A percentile compares a stretch with the other conserved stretches of the same genome.
Conservation (phyloP, 2,113 vertebrate genomes). For the Macrotis lagotis region DNA sequence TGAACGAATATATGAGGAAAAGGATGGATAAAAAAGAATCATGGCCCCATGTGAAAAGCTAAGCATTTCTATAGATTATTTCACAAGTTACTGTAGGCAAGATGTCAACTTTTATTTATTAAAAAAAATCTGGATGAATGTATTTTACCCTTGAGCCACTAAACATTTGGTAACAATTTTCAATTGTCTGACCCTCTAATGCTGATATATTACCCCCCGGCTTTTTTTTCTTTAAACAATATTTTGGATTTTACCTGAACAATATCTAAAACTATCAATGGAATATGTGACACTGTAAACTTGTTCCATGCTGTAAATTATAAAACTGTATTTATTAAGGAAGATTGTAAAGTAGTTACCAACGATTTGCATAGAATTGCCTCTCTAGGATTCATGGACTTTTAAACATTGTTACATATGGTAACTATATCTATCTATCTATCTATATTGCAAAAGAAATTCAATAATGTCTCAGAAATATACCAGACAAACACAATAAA, state of each 20-base stretch:
- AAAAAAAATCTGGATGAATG: conserved; percentile 47
- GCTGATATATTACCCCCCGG: conserved; percentile 31
- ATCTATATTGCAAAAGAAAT: neutral
- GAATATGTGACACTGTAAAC: conserved; percentile 57
- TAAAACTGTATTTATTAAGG: conserved; percentile 71
- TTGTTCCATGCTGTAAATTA: conserved; percentile 58
- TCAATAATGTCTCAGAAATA: conserved; percentile 18
- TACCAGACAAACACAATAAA: conserved; percentile 10
- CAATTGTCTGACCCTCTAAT: conserved; percentile 14
- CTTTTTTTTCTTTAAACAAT: conserved; percentile 60
- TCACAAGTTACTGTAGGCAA: conserved; percentile 35
- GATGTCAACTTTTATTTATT: conserved; percentile 36
- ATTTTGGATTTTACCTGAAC: conserved; percentile 59
- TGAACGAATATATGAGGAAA: conserved; percentile 38
- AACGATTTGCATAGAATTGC: conserved; percentile 72
- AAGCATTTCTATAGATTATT: conserved; percentile 25
- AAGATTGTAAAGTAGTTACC: conserved; percentile 70
- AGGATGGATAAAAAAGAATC: neutral
- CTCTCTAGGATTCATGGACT: conserved; percentile 71
- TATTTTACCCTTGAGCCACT: conserved; percentile 21
- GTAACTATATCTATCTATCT: too few species aligned
- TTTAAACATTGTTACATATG: conserved; percentile 66
- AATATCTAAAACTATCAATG: conserved; percentile 28
- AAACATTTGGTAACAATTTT: neutral
- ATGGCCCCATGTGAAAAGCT: neutral